Percentiles rank a stretch among this genome's conserved stretches.
phyloP scores from a whole-genome alignment of 2,888 invertebrate genomes.

The Platerodrilus igneus region DNA sequence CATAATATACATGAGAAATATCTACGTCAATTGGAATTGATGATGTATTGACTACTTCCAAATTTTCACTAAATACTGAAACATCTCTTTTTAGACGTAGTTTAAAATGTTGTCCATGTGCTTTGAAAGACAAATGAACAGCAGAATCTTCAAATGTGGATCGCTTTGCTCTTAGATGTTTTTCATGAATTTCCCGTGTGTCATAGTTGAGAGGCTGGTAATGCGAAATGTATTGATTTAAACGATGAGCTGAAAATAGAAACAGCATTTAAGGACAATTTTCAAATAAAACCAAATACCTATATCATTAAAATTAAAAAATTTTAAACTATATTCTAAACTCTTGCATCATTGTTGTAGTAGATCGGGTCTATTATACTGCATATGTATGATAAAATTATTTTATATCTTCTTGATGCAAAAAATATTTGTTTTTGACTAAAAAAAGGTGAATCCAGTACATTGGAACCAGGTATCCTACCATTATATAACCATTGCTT shows the following conservation, averaged over 20 bases:
- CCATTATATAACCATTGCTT: no score
- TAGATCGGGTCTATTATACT: no score
- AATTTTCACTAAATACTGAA: constrained; percentile 73
- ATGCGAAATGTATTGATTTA: constrained; percentile 87
- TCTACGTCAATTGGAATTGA: constrained; percentile 69
- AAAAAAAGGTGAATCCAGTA: no score
- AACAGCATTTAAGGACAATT: no score
- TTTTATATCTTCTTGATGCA: no score
- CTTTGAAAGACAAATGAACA: constrained; percentile 60
- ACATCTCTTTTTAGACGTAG: constrained; percentile 83
- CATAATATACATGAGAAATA: constrained; percentile 82
- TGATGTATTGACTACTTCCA: constrained; percentile 61
- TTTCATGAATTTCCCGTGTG: constrained; percentile 56
- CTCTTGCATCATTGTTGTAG: no score
- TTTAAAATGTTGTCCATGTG: constrained; percentile 77
- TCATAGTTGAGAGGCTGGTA: constrained; percentile 87
- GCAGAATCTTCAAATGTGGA: constrained; percentile 55
- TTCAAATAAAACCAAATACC: no score
- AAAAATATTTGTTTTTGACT: no score
- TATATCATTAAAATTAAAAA: no score
- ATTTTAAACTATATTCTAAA: no score
- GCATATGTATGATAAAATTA: no score
- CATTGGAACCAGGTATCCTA: no score
- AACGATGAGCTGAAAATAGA: constrained; percentile 66
- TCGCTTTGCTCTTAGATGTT: constrained; percentile 63